phyloP scores from a whole-genome alignment of 2,797 vertebrate genomes.

The Chelon labrosus region DNA sequence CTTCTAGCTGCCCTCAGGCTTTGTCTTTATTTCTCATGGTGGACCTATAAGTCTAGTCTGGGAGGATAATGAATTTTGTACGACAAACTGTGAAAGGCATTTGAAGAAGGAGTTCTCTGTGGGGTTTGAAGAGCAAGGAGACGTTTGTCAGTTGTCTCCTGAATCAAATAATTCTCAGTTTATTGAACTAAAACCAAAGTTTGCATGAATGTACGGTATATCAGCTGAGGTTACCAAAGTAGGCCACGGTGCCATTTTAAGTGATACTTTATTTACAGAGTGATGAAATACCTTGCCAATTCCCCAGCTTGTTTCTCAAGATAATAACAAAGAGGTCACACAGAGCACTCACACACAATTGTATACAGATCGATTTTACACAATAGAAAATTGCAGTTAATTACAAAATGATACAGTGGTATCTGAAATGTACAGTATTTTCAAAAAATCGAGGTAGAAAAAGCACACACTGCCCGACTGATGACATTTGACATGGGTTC shows the following conservation, averaged over 20 bases:
- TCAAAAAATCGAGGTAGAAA: constrained; percentile 84
- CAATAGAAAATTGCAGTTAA: constrained; percentile 68
- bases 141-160: constrained; percentile 22
- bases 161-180: constrained; percentile 14
- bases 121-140: constrained; percentile 17
- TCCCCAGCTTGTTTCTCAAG: constrained; percentile 42
- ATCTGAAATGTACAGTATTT: constrained; percentile 64
- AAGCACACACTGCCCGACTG: constrained; percentile 68
- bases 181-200: background rate
- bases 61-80: constrained; percentile 31
- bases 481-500: constrained; percentile 58
- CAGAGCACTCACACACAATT: constrained; percentile 52
- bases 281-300: constrained; percentile 56
- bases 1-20: constrained; percentile 24
- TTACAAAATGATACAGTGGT: constrained; percentile 66
- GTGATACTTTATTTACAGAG: constrained; percentile 80
- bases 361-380: constrained; percentile 53
- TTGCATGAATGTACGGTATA: constrained; percentile 2
- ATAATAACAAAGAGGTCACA: constrained; percentile 51
- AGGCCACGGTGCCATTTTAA: constrained; percentile 49
- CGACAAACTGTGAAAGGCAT: constrained; percentile 1
- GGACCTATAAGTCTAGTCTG: constrained; percentile 20
- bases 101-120: constrained; percentile 24
- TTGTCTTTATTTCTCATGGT: constrained; percentile 31
- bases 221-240: constrained; percentile 14